Percentiles rank a stretch among this genome's conserved stretches.
Conservation (phyloP, 1,140 invertebrate species). For the Drosophila repletoides region DNA sequence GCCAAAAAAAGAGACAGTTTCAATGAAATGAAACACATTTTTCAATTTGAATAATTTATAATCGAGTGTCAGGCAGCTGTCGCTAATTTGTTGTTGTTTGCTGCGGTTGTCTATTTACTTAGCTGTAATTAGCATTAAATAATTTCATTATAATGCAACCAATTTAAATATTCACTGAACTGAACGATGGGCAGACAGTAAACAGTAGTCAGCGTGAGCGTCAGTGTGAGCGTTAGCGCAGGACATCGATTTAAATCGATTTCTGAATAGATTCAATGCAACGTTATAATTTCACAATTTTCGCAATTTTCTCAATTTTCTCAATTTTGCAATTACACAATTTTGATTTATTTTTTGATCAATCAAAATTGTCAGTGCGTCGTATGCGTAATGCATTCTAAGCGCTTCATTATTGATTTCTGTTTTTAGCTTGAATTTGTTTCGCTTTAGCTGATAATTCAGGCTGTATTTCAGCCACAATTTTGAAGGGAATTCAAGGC, state of each 20-base stretch:
- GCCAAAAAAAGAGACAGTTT: slow-evolving; percentile 32
- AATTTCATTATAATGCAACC: slow-evolving; percentile 67
- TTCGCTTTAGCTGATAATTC: no score
- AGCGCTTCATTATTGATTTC: no score
- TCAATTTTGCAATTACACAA: slow-evolving; percentile 28
- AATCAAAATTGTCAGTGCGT: slow-evolving; percentile 32
- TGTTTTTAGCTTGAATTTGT: no score
- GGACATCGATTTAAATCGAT: no score
- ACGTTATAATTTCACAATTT: not conserved
- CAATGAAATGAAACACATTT: slow-evolving; percentile 32
- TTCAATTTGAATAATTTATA: slow-evolving; percentile 39
- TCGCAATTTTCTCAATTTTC: slow-evolving; percentile 5
- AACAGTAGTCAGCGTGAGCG: no score
- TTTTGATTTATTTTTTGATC: slow-evolving; percentile 12
- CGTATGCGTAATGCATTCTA: slow-evolving; percentile 60
- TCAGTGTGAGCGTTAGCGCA: no score
- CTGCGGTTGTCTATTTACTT: slow-evolving; percentile 39
- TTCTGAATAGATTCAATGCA: no score
- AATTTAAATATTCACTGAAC: slow-evolving; percentile 63
- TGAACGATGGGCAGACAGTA: not conserved
- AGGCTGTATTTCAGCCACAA: no score
- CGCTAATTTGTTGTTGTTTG: slow-evolving; percentile 11
- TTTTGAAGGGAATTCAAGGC: no score
- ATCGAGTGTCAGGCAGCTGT: slow-evolving; percentile 17
- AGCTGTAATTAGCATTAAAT: slow-evolving; percentile 69